Evolutionary conservation across 2,113 vertebrate genomes (phyloP).

Genomic region (Recurvirostra avosetta): DNA sequence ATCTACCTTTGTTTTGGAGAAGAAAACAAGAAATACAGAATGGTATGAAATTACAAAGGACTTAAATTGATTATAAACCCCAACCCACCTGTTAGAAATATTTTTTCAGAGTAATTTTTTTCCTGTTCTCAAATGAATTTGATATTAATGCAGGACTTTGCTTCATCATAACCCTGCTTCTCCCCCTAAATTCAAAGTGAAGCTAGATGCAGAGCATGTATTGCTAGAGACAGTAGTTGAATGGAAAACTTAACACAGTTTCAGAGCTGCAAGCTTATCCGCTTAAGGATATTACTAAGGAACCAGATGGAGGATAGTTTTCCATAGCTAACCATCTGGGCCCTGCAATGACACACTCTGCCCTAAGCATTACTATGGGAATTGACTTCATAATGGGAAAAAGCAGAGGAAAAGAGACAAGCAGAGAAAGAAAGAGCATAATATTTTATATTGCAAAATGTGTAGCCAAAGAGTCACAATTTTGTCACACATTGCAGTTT

Average conservation of each 20-base stretch:
- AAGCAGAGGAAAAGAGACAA: background rate
- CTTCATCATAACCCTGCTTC: background rate
- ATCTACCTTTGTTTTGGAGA: background rate
- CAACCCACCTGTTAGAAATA: background rate
- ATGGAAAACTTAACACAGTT: background rate
- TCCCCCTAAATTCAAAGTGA: background rate
- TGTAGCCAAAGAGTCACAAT: background rate
- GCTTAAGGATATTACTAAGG: background rate
- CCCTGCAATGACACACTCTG: background rate
- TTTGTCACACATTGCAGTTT: background rate
- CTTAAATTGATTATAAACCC: background rate
- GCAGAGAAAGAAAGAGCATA: background rate
- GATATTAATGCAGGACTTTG: background rate
- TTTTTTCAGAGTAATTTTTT: background rate
- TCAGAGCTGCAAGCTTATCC: background rate
- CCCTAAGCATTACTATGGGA: background rate
- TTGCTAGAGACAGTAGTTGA: background rate
- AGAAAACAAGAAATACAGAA: background rate
- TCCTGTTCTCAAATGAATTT: background rate
- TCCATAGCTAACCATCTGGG: constrained; percentile 34
- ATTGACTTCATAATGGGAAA: constrained; percentile 2
- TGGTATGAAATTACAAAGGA: background rate
- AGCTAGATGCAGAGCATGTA: background rate
- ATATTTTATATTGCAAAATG: background rate
- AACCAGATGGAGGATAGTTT: constrained; percentile 40